These are phyloP conservation scores for Paralvinella palmiformis DNA, from an alignment of 1,140 invertebrate genomes.

Conservation along the genomic window DNA sequence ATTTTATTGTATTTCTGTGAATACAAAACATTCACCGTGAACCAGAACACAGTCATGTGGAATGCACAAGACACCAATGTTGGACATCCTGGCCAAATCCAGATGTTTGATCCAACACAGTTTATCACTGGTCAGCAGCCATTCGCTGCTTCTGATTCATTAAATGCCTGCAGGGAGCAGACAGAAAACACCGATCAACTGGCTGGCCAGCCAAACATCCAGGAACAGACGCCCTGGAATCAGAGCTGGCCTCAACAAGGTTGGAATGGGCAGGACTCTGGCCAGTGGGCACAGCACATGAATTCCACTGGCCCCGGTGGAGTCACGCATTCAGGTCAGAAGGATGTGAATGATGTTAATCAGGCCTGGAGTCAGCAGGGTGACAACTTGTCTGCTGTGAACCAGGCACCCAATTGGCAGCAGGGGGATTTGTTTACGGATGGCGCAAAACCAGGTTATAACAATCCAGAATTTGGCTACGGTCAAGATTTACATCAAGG, in stretches of 20 bases:
- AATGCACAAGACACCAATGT: no score
- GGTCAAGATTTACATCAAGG: neutral
- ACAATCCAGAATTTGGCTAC: no score
- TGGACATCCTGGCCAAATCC: neutral
- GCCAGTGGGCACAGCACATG: neutral
- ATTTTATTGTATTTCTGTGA: no score
- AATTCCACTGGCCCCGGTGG: neutral
- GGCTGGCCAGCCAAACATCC: neutral
- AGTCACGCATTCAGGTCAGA: neutral
- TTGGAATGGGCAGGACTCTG: neutral
- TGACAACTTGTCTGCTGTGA: neutral
- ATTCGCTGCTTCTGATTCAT: neutral
- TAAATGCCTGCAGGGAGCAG: neutral
- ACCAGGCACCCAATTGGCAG: neutral
- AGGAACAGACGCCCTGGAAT: neutral
- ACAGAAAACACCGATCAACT: neutral
- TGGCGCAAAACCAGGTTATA: no score
- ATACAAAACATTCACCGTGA: no score
- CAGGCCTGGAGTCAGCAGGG: neutral
- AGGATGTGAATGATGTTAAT: neutral
- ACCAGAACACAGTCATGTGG: no score
- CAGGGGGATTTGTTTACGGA: neutral
- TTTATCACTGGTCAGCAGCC: neutral
- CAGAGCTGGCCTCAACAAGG: neutral
- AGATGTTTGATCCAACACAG: slow-evolving; percentile 1